phyloP scores from a whole-genome alignment of 2,113 vertebrate genomes.

The Rhinichthys klamathensis region DNA sequence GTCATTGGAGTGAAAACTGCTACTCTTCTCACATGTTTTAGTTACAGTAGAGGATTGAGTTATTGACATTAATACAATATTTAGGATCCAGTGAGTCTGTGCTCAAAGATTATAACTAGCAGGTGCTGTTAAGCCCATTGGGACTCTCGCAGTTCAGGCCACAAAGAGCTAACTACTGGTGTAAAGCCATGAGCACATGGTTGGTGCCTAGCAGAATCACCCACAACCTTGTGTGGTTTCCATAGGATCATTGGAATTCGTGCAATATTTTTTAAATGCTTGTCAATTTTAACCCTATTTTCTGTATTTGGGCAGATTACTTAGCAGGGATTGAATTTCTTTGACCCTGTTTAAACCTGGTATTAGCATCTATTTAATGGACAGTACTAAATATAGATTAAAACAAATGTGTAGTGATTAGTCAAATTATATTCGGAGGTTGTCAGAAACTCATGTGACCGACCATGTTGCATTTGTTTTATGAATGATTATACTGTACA shows the following conservation, averaged over 20 bases:
- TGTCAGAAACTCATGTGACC: not conserved
- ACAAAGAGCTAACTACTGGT: constrained; percentile 18
- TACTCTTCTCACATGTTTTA: not conserved
- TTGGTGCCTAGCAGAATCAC: not conserved
- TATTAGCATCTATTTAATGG: not conserved
- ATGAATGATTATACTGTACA: not conserved
- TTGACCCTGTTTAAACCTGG: not conserved
- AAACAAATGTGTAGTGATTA: not conserved
- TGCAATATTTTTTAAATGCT: not conserved
- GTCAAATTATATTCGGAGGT: not conserved
- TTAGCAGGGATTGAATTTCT: not conserved
- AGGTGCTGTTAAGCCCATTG: constrained; percentile 29
- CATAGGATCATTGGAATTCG: too few species aligned
- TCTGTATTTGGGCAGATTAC: not conserved
- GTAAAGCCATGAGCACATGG: constrained; percentile 24
- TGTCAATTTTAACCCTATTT: not conserved
- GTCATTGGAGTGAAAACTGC: not conserved
- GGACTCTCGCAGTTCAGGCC: not conserved
- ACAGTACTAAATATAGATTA: not conserved
- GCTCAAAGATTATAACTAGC: not conserved
- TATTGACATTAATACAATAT: not conserved
- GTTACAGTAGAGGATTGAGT: not conserved
- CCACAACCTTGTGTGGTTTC: not conserved
- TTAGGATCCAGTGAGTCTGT: constrained; percentile 2
- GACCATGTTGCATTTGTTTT: not conserved